Evolutionary conservation across 2,888 invertebrate species (phyloP).

Genomic region (Drosophila greeni): DNA sequence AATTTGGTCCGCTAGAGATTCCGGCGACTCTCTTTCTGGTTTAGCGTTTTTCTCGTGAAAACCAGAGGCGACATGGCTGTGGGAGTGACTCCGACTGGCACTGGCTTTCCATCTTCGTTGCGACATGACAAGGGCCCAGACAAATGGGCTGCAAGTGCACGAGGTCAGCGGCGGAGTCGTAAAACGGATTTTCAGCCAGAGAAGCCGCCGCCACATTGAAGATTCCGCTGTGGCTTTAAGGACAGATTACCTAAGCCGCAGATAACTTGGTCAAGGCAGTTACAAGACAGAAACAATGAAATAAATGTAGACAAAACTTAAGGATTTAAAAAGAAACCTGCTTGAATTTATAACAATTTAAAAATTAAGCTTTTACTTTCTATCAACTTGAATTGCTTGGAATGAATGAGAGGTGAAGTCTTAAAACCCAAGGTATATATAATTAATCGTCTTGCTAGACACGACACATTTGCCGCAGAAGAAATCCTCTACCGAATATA

Average conservation of each 20-base stretch:
- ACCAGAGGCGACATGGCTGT: constrained; percentile 1
- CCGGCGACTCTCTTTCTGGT: constrained; percentile 2
- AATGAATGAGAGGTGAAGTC: not conserved
- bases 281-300: not conserved
- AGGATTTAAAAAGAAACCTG: not conserved
- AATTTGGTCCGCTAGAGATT: constrained; percentile 15
- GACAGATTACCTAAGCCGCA: constrained; percentile 18
- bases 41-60: constrained; percentile 13
- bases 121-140: constrained; percentile 36
- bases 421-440: not conserved
- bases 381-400: too few species aligned
- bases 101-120: constrained; percentile 47
- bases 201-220: constrained; percentile 12
- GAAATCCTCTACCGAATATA: not conserved
- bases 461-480: not conserved
- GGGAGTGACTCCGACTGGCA: constrained; percentile 27
- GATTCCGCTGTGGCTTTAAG: constrained; percentile 33
- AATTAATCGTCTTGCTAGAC: not conserved
- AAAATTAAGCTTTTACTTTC: not conserved
- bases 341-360: not conserved
- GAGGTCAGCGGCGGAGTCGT: constrained; percentile 38
- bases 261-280: constrained; percentile 6
- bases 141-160: constrained; percentile 50
- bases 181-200: constrained; percentile 27
- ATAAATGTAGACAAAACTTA: not conserved